These are phyloP conservation scores for Henricia sp. DNA, from an alignment of 53 echinoderm and acorn worm species.

Conservation along the genomic window DNA sequence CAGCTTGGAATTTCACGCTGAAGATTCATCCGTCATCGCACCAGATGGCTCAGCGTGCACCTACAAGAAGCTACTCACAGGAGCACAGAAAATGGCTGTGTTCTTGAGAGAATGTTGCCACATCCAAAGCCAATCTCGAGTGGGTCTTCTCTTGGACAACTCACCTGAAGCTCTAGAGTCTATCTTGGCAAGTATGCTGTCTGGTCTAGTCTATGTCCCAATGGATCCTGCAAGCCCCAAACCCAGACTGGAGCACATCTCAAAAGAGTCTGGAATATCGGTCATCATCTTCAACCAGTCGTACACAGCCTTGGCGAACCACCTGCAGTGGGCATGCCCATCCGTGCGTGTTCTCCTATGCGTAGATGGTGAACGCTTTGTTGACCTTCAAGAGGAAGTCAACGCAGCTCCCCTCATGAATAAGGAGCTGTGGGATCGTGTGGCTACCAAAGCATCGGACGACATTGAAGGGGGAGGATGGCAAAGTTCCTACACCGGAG, in stretches of 20 bases:
- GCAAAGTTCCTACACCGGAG: constrained; percentile 45
- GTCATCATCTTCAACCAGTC: constrained; percentile 20
- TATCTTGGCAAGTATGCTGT: constrained; percentile 33
- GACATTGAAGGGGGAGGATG: constrained; percentile 49
- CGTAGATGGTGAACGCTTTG: background rate
- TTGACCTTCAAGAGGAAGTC: background rate
- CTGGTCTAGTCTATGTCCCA: constrained; percentile 43
- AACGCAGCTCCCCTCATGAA: constrained; percentile 21
- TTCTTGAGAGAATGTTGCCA: constrained; percentile 18
- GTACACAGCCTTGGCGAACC: constrained; percentile 16
- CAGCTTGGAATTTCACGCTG: background rate
- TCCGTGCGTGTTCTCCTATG: constrained; percentile 23
- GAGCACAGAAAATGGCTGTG: constrained; percentile 6
- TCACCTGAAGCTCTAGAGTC: constrained; percentile 37
- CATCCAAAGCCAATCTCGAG: background rate
- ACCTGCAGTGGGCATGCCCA: constrained; percentile 28
- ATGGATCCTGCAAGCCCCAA: constrained; percentile 22
- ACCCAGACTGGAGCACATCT: constrained; percentile 35
- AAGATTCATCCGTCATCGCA: background rate
- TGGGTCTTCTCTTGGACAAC: constrained; percentile 21
- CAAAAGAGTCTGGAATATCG: constrained; percentile 13
- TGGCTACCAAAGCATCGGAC: constrained; percentile 15
- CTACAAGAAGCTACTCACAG: background rate
- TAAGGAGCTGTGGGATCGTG: constrained; percentile 32
- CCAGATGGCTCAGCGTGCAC: background rate